Percentiles rank a stretch among this genome's conserved stretches.
These are phyloP conservation scores for Cichladusa arquata DNA, from an alignment of 2,113 vertebrate genomes.

Conservation along the genomic window DNA sequence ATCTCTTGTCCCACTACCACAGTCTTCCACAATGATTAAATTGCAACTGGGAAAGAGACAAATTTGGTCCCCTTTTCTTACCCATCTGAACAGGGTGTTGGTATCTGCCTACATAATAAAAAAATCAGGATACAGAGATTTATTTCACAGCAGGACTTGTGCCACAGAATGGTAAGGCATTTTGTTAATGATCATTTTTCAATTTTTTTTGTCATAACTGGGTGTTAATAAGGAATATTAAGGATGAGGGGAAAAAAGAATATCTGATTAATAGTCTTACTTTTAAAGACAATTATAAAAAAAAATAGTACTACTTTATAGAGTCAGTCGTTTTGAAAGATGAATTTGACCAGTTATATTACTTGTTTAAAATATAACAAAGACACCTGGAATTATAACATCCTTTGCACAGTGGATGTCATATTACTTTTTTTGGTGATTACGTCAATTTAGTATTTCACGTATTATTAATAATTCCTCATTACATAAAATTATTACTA, in stretches of 20 bases:
- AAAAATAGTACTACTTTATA: conserved; percentile 21
- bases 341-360: conserved; percentile 22
- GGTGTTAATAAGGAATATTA: conserved; percentile 33
- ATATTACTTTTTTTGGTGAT: conserved; percentile 75
- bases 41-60: background rate
- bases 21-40: background rate
- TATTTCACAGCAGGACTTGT: background rate
- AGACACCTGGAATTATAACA: conserved; percentile 69
- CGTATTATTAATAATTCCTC: conserved; percentile 82
- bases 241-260: background rate
- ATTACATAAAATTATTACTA: conserved; percentile 85
- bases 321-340: conserved; percentile 46
- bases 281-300: conserved; percentile 28
- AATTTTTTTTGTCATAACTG: conserved; percentile 10
- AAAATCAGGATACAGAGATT: background rate
- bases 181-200: conserved; percentile 26
- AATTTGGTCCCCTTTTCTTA: background rate
- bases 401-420: conserved; percentile 67
- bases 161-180: background rate
- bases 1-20: background rate
- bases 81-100: background rate
- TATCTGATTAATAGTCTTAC: conserved; percentile 34
- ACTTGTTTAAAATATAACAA: conserved; percentile 51
- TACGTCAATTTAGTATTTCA: conserved; percentile 80
- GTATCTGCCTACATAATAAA: background rate